These are phyloP conservation scores for Aplidium turbinatum DNA, from an alignment of 23 tunicate species.

Conservation along the genomic window DNA sequence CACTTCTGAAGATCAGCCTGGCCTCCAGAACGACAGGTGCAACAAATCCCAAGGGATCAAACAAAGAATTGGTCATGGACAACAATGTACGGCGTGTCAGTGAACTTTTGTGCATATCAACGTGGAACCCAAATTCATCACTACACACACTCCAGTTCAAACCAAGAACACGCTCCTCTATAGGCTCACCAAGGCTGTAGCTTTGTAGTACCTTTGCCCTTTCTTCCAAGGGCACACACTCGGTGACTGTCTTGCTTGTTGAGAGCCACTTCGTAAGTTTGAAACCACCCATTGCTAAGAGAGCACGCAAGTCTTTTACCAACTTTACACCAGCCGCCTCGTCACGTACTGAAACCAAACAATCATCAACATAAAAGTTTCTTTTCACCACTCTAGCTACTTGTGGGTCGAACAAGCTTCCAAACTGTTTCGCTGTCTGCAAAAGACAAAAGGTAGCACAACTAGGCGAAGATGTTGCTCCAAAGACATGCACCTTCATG, in stretches of 20 bases:
- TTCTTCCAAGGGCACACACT: conserved; percentile 15
- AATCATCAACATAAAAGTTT: conserved; percentile 42
- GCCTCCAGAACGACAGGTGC: conserved; percentile 22
- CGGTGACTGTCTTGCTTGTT: not conserved
- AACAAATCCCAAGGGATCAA: conserved; percentile 36
- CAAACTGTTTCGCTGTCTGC: not conserved
- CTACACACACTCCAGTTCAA: conserved; percentile 1
- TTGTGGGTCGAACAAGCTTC: not conserved
- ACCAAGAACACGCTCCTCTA: conserved; percentile 3
- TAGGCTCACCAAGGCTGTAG: not conserved
- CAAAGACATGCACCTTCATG: conserved; percentile 33
- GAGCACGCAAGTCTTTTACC: not conserved
- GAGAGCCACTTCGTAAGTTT: conserved; percentile 21
- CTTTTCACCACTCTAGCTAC: conserved; percentile 4
- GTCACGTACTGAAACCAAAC: not conserved
- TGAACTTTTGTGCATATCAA: not conserved
- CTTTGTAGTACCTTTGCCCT: conserved; percentile 6
- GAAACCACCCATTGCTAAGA: conserved; percentile 23
- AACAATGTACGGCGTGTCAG: conserved; percentile 25
- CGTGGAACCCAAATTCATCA: not conserved
- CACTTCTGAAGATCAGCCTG: not conserved
- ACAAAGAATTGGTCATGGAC: conserved; percentile 17
- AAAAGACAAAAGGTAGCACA: conserved; percentile 19
- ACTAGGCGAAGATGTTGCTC: conserved; percentile 29
- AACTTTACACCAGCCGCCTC: not conserved